Base-by-base conservation (phyloP, 2,797 vertebrate genomes). In the Borostomias antarcticus region DNA sequence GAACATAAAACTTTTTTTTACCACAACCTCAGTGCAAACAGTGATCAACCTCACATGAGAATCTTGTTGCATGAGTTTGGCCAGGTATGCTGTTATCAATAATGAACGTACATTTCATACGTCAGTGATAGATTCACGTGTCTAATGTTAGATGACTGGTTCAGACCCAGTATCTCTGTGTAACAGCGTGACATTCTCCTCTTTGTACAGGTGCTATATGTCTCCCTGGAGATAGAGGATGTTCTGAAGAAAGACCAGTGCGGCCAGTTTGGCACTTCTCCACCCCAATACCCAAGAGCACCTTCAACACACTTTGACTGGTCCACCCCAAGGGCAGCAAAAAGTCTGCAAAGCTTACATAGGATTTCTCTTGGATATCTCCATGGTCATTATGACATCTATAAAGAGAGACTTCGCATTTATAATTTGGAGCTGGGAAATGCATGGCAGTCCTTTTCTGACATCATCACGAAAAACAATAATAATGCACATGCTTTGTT, bases 201-300 rank as follows among this genome's bases (percentile, higher is more conserved):
- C 35, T 2, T 11, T 37, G 13, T 5, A 37, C 7, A 7, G 35
- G 13, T 37, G 13, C 35, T 37, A 37, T 37, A 11, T 37, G 35
- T 37, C 35, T 37, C 35, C 23, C 61, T 76, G 21, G 35, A 62
- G 40, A 57, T 4, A 25, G 65, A 69, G 1, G 61, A 48, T 8
- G 74, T 68, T 11, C 51, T 76, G 7, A n/a, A n/a, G n/a, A n/a
- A 61, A 72, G 21, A 70, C 66, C 7, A 60, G 30, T 29, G 67
- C 64, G 1, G 17, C 66, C 0, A 73, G 75, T 37, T 19, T 10
- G 23, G 4, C 52, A 23, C 57, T 33, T n/a, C 1, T 17, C 45
- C 10, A n/a, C 17, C n/a, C 59, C 47, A 1, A n/a, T 50, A 23
- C 5, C 60, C 52, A 64, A 66, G 53, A 58, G 52, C 25, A 61